Percentiles rank a stretch among this genome's conserved stretches.
Conservation (phyloP, 1,140 invertebrate genomes). For the Hetaerina americana region DNA sequence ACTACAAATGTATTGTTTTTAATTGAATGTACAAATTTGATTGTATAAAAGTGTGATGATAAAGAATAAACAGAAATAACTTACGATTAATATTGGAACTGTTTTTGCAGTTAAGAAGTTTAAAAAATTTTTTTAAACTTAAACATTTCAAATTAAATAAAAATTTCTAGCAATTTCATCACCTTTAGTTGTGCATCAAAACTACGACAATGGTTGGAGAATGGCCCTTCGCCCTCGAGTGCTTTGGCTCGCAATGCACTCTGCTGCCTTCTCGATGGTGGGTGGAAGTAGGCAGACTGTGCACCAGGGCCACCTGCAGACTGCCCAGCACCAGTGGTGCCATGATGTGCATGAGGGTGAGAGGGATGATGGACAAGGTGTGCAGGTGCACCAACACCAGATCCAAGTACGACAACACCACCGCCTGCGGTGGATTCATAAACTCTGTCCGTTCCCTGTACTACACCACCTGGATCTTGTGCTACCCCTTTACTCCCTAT, state of each 20-base stretch:
- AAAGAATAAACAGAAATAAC: too few species aligned
- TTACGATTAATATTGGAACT: background rate
- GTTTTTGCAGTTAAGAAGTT: background rate
- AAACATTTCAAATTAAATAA: too few species aligned
- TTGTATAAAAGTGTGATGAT: too few species aligned
- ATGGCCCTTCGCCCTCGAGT: constrained; percentile 40
- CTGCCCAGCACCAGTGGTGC: constrained; percentile 6
- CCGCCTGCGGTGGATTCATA: constrained; percentile 2
- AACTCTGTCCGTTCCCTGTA: background rate
- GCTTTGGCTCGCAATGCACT: constrained; percentile 30
- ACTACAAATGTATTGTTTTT: too few species aligned
- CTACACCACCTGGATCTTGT: background rate
- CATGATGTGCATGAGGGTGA: constrained; percentile 3
- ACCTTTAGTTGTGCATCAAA: constrained; percentile 48
- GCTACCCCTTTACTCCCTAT: constrained; percentile 26
- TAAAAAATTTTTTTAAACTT: background rate
- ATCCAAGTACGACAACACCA: background rate
- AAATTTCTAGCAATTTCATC: constrained; percentile 12
- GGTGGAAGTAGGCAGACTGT: constrained; percentile 21
- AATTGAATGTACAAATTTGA: too few species aligned
- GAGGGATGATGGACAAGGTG: constrained; percentile 10
- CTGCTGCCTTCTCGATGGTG: constrained; percentile 32
- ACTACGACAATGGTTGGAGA: constrained; percentile 48
- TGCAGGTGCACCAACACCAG: constrained; percentile 12
- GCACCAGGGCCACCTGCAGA: background rate